Percentiles rank a stretch among this genome's conserved stretches.
These are phyloP conservation scores for Pharmacophagus antenor DNA, from an alignment of 2,888 invertebrate genomes.

Conservation along the genomic window DNA sequence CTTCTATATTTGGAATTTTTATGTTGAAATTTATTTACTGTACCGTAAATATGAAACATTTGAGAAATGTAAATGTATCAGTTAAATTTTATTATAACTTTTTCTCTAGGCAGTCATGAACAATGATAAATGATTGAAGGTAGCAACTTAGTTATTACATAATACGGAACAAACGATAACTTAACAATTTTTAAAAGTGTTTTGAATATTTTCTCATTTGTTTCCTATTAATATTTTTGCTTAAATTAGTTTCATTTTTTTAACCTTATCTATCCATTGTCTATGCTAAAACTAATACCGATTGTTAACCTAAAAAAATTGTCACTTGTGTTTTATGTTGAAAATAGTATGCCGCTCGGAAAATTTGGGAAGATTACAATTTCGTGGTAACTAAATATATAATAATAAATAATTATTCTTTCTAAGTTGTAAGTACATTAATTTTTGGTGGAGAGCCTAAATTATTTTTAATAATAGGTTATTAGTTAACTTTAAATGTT, in stretches of 20 bases:
- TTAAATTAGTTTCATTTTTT: too few relatives aligned
- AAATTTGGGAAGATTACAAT: constrained; percentile 77
- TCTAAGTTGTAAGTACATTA: constrained; percentile 16
- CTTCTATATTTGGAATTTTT: background rate
- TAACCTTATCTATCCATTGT: background rate
- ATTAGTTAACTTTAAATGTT: constrained; percentile 12
- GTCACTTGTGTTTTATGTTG: constrained; percentile 39
- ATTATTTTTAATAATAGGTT: constrained; percentile 31
- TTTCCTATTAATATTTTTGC: too few relatives aligned
- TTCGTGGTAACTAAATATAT: constrained; percentile 71
- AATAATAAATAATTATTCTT: constrained; percentile 38
- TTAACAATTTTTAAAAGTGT: too few relatives aligned
- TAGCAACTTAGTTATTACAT: too few relatives aligned
- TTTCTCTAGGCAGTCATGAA: too few relatives aligned
- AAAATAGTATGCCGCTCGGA: constrained; percentile 78
- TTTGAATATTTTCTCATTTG: too few relatives aligned
- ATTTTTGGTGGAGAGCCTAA: constrained; percentile 40
- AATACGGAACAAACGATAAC: too few relatives aligned
- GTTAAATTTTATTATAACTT: too few relatives aligned
- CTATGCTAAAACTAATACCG: background rate
- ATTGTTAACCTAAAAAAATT: constrained; percentile 50
- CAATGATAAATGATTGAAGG: too few relatives aligned
- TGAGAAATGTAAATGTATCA: too few relatives aligned
- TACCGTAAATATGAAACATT: too few relatives aligned
- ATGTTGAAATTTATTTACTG: background rate